Evolutionary conservation across 2,888 invertebrate genomes (phyloP).

Genomic region (Standfussiana lucernea): DNA sequence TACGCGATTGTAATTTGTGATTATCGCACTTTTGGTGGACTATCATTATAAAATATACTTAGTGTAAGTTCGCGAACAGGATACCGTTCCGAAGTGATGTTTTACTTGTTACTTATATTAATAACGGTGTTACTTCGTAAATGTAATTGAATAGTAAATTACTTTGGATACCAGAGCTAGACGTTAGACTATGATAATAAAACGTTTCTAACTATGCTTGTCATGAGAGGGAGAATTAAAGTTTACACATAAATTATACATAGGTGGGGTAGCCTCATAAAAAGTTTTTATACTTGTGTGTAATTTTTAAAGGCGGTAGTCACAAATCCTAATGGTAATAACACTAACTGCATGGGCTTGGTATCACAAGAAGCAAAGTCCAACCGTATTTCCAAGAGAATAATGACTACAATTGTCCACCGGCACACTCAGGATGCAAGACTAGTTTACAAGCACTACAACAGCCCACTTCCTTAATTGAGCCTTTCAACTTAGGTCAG

Average conservation of each 20-base stretch:
- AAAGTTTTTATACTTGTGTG: slow-evolving; percentile 11
- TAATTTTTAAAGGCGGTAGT: slow-evolving; percentile 34
- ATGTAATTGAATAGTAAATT: slow-evolving; percentile 58
- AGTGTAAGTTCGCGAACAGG: slow-evolving; percentile 19
- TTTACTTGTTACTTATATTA: slow-evolving; percentile 47
- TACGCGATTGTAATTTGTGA: slow-evolving; percentile 35
- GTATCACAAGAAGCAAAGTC: slow-evolving; percentile 13
- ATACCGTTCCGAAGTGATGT: slow-evolving; percentile 42
- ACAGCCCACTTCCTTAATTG: slow-evolving; percentile 61
- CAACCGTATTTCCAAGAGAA: slow-evolving; percentile 13
- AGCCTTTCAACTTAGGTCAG: slow-evolving; percentile 56
- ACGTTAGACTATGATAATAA: slow-evolving; percentile 5
- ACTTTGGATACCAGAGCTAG: slow-evolving; percentile 14
- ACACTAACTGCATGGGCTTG: neutral
- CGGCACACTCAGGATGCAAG: slow-evolving; percentile 41
- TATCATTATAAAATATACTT: slow-evolving; percentile 44
- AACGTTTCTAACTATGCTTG: slow-evolving; percentile 7
- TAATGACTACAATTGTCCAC: slow-evolving; percentile 34
- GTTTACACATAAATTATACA: slow-evolving; percentile 19
- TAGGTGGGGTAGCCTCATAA: slow-evolving; percentile 10
- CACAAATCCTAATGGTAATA: slow-evolving; percentile 39
- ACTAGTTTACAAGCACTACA: slow-evolving; percentile 54
- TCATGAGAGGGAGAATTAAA: neutral
- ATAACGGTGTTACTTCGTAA: slow-evolving; percentile 49
- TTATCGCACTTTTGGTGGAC: slow-evolving; percentile 43